A percentile compares a stretch with the other conserved stretches of the same genome.
phyloP scores from a whole-genome alignment of 2,797 vertebrate genomes.

The Steatocranus sp. region DNA sequence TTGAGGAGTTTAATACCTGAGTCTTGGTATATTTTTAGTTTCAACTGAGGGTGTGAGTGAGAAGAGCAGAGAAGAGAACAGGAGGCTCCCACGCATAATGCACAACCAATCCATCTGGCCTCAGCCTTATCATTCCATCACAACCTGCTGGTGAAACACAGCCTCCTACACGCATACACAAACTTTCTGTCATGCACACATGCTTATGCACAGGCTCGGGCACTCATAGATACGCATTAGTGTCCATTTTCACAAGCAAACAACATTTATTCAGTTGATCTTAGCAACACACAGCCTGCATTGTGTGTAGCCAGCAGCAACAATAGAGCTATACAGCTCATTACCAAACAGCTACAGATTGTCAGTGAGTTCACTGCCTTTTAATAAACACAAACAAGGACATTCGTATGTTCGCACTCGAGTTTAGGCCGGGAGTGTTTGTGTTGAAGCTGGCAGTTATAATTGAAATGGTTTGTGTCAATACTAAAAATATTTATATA shows the following conservation, averaged over 20 bases:
- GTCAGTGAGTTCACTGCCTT: constrained; percentile 21
- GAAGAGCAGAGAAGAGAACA: constrained; percentile 24
- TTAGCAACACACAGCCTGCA: constrained; percentile 35
- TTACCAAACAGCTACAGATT: background rate
- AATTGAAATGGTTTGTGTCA: constrained; percentile 8
- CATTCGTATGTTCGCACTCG: background rate
- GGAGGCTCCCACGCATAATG: constrained; percentile 52
- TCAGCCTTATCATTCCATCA: constrained; percentile 48
- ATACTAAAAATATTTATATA: constrained; percentile 1
- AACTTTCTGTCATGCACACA: background rate
- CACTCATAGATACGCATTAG: background rate
- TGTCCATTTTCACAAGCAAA: constrained; percentile 9
- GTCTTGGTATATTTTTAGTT: constrained; percentile 48
- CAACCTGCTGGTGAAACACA: constrained; percentile 54
- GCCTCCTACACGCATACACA: constrained; percentile 34
- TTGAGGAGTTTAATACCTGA: constrained; percentile 20
- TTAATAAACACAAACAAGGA: constrained; percentile 24
- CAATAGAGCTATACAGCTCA: background rate
- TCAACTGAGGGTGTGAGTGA: constrained; percentile 28
- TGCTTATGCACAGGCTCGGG: background rate
- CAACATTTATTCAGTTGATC: constrained; percentile 23
- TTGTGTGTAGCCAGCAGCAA: constrained; percentile 23
- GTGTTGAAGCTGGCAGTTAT: background rate
- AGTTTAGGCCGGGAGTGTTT: background rate
- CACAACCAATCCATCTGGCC: constrained; percentile 56